Base-by-base conservation (phyloP, 1,140 invertebrate genomes). In the Melipona quadrifasciata region DNA sequence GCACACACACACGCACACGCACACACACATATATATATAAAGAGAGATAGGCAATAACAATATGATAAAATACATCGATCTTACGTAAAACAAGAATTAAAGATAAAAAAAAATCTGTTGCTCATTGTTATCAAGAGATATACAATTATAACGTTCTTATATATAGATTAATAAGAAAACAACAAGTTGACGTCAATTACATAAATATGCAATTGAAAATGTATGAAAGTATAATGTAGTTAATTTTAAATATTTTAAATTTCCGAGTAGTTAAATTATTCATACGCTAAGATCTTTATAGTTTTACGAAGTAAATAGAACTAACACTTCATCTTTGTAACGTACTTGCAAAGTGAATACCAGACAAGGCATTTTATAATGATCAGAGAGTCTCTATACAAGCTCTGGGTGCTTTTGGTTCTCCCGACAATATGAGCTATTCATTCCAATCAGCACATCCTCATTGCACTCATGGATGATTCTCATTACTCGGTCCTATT, bases 381-480 rank as follows among this genome's bases (percentile, higher is more conserved):
- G 83, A 84, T 80, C 77, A 84, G 70, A 84, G 88, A 87, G 83
- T 82, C 67, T 85, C 86, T 90, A 86, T 87, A 91, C 91, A 91
- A 88, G 89, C 90, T 91, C 85, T 86, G 86, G 85, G 75, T 90
- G 89, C 90, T 92, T 92, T 93, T 91, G 92, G 90, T 87, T 91
- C 90, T 88, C 87, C 84, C 89, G 92, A 93, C 92, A 93, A 93
- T 92, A 87, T 84, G 85, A 92, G 89, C 92, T 91, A 94, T 93
- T 94, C 92, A 88, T 92, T 91, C 91, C 91, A 94, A 94, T 94
- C 92, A 93, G 92, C 88, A 93, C 93, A 93, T 93, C 92, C 93
- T 93, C 92, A 93, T 93, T 93, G 91, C 90, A 88, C 90, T 88
- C 90, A 74, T 82, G 90, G 90, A 92, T 90, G 90, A 93, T 93